Base-by-base conservation (phyloP, 2,888 invertebrate species). In the Callyntrura guangdongensis region DNA sequence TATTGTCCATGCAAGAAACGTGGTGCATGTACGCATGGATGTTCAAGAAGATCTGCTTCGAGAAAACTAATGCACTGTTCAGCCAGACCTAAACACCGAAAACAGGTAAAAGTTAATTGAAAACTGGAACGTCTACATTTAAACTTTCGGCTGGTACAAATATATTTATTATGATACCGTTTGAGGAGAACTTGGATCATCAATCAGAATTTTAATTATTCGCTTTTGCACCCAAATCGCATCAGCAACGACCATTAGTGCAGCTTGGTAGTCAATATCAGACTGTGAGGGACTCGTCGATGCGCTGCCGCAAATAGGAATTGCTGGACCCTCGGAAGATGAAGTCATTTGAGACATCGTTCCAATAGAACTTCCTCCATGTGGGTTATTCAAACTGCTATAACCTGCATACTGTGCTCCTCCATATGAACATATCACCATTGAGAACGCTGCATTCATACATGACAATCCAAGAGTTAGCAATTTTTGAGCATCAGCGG, bases 151-250 rank as follows among this genome's bases (percentile, higher is more conserved):
- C n/a, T n/a, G n/a, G n/a, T 11, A 47, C 47, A 47, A 47, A 47
- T 8, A 47, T 47, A 36, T 36, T 36, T 36, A 36, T 36, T 4
- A 36, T 36, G 36, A 9, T 90, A 93, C 93, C 72, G 92, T 83
- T 87, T 94, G 93, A 8, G 93, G 93, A 17, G 93, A 93, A 11
- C 92, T 92, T 5, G 92, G 90, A 82, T 94, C 92, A 27, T 94
- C 93, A 27, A 93, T 87, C 3, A 94, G 77, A 72, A 94, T 93
- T 36, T 91, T 89, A 22, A 93, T 83, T 47, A 93, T 92, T 88
- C 91, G 64, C 61, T 93, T 92, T 59, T 93, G 92, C 17, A 91
- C 92, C 93, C 94, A 94, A 82, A 94, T 92, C 12, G 93, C 92
- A 83, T 93, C 91, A 8, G 94, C 92, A 3, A 94, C 93, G 81